Base-by-base conservation (phyloP, 2,888 invertebrate genomes). In the Sphaeridia pumilis region DNA sequence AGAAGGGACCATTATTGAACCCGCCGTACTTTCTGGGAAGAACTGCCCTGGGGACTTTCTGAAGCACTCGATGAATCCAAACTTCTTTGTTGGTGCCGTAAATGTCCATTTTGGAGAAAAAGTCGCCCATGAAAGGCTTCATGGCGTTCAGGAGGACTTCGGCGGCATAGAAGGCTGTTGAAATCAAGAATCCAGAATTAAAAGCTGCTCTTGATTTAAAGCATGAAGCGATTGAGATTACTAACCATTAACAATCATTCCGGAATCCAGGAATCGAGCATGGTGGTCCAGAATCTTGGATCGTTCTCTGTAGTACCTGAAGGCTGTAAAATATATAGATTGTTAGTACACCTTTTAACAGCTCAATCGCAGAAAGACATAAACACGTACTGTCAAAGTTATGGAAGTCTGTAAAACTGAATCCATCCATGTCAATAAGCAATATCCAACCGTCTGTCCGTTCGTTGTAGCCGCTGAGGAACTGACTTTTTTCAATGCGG, bases 171-270 rank as follows among this genome's bases (percentile, higher is more conserved):
- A n/a, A n/a, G n/a, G n/a, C n/a, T n/a, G n/a, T n/a, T n/a, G n/a
- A n/a, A n/a, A n/a, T n/a, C n/a, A n/a, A n/a, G n/a, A n/a, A n/a
- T n/a, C n/a, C n/a, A n/a, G n/a, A n/a, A n/a, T n/a, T n/a, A n/a
- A n/a, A n/a, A n/a, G n/a, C n/a, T n/a, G n/a, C n/a, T n/a, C n/a
- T n/a, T n/a, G n/a, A n/a, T n/a, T n/a, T n/a, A n/a, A n/a, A n/a
- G n/a, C n/a, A n/a, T n/a, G n/a, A n/a, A n/a, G n/a, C n/a, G n/a
- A n/a, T n/a, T n/a, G n/a, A n/a, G 31, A 31, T 7, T 7, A 31
- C 31, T 31, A 31, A 38, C 38, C 38, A 38, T 38, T 38, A 14
- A 38, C 38, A 17, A 38, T 17, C 5, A 38, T 38, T 38, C 38
- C 38, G 4, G 7, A 5, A 14, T 38, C 38, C 5, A 38, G 38